These are phyloP conservation scores for Clepsis dumicolana DNA, from an alignment of 2,888 invertebrate species.

Conservation along the genomic window DNA sequence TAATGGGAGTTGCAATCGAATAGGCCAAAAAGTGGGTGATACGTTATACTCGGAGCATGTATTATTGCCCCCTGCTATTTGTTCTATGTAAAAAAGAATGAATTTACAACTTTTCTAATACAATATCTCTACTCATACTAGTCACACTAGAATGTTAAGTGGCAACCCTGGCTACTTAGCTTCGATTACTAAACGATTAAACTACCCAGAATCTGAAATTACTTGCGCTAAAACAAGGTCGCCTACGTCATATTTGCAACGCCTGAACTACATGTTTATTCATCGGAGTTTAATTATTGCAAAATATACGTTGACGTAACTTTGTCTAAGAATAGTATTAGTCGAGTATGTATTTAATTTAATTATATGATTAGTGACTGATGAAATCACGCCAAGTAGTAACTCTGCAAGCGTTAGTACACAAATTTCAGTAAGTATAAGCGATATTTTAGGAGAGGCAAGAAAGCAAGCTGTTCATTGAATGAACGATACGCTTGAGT, in stretches of 20 bases:
- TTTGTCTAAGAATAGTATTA: conserved; percentile 12
- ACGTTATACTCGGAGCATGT: no score
- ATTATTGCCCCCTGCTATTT: conserved; percentile 17
- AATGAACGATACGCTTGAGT: conserved; percentile 37
- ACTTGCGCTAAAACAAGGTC: conserved; percentile 19
- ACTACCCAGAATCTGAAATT: conserved; percentile 18
- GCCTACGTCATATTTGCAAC: conserved; percentile 21
- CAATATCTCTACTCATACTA: conserved; percentile 4
- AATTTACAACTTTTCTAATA: not conserved
- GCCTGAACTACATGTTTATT: conserved; percentile 16
- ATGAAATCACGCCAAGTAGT: conserved; percentile 25
- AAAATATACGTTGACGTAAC: conserved; percentile 26
- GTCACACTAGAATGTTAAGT: not conserved
- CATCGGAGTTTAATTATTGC: conserved; percentile 16
- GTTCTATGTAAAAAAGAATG: conserved; percentile 11
- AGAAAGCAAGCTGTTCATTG: conserved; percentile 38
- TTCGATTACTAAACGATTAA: conserved; percentile 18
- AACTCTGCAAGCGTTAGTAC: conserved; percentile 32
- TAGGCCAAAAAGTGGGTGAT: conserved; percentile 54
- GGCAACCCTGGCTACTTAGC: conserved; percentile 16
- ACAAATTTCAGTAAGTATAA: conserved; percentile 22
- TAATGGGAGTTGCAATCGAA: conserved; percentile 56
- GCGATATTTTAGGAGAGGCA: conserved; percentile 29
- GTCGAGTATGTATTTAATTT: conserved; percentile 16
- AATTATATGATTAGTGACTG: conserved; percentile 26